Conservation (phyloP, 2,113 vertebrate species). For the Bungarus multicinctus region DNA sequence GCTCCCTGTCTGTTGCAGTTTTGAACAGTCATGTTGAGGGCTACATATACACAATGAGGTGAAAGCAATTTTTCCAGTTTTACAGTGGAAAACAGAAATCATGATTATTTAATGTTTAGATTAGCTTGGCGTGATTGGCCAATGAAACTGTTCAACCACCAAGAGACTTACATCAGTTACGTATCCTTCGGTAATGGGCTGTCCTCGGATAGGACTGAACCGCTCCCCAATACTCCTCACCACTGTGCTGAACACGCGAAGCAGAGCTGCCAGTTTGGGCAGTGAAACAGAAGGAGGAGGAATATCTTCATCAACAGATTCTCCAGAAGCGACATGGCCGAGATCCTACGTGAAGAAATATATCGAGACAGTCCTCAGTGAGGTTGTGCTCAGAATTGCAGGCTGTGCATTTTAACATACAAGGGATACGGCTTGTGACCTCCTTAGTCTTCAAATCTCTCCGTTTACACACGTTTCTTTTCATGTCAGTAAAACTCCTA, state of each 20-base stretch:
- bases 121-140: neutral
- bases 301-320: conserved; percentile 89
- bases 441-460: neutral
- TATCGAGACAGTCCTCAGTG: too few species aligned
- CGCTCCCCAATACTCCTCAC: conserved; percentile 96
- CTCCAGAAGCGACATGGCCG: conserved; percentile 88
- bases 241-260: conserved; percentile 96
- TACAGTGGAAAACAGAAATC: neutral
- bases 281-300: conserved; percentile 94
- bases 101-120: neutral
- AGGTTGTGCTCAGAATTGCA: neutral
- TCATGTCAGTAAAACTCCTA: neutral
- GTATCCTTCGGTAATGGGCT: conserved; percentile 92
- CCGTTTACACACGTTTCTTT: too few species aligned
- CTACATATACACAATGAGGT: neutral
- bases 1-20: neutral
- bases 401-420: neutral
- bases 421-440: neutral
- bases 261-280: conserved; percentile 92
- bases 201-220: conserved; percentile 91
- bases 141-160: neutral
- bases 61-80: neutral
- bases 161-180: conserved; percentile 88
- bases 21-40: neutral
- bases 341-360: conserved; percentile 79